phyloP scores from a whole-genome alignment of 1,140 invertebrate species.

The Ostrea edulis region DNA sequence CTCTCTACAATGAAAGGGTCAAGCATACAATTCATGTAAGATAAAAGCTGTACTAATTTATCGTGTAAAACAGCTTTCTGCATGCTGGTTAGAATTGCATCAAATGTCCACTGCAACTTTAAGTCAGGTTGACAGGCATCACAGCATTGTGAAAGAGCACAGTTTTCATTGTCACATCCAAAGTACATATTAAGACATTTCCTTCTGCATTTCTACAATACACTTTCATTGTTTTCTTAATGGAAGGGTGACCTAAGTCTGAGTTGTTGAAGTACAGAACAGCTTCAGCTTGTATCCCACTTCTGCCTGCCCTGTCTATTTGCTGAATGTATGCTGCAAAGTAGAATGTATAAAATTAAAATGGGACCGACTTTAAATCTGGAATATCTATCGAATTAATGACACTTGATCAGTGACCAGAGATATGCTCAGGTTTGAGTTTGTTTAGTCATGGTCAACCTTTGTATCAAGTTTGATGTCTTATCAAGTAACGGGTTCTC shows the following conservation, averaged over 20 bases:
- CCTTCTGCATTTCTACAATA: slow-evolving; percentile 5
- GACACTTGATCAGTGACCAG: too few relatives aligned
- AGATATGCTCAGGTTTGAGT: too few relatives aligned
- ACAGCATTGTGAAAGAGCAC: background rate
- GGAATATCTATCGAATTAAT: too few relatives aligned
- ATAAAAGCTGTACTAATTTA: background rate
- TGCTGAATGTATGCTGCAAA: slow-evolving; percentile 40
- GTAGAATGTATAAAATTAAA: too few relatives aligned
- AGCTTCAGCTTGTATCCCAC: background rate
- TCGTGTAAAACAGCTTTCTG: background rate
- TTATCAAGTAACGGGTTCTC: too few relatives aligned
- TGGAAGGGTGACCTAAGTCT: background rate
- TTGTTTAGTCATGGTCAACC: too few relatives aligned
- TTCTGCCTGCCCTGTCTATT: slow-evolving; percentile 38
- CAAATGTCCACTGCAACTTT: background rate
- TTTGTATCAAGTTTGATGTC: too few relatives aligned
- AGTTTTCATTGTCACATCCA: background rate
- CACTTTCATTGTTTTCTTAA: slow-evolving; percentile 4
- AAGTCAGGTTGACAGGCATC: background rate
- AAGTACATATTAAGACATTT: slow-evolving; percentile 2
- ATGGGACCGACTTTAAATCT: too few relatives aligned
- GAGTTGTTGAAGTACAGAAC: slow-evolving; percentile 10
- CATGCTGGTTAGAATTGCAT: background rate
- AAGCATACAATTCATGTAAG: slow-evolving; percentile 1
- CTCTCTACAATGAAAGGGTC: background rate